These are phyloP conservation scores for Clarias macrocephalus DNA, from an alignment of 2,113 vertebrate genomes.

Conservation along the genomic window DNA sequence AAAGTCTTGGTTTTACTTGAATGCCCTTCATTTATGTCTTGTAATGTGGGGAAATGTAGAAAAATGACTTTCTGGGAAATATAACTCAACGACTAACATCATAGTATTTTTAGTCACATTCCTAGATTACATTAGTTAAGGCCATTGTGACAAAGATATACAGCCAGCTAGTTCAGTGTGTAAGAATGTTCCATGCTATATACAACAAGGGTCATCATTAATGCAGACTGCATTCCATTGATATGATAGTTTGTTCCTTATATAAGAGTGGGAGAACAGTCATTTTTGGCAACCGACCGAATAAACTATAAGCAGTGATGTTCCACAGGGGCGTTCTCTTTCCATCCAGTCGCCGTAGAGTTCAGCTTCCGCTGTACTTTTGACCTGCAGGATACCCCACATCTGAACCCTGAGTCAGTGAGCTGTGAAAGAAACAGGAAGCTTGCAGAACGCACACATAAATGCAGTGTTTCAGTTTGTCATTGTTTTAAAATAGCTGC, in stretches of 20 bases:
- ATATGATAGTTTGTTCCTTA: neutral
- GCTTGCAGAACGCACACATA: neutral
- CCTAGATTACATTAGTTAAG: neutral
- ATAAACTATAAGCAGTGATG: conserved; percentile 14
- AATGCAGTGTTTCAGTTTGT: neutral
- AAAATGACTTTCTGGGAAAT: neutral
- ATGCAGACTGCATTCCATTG: conserved; percentile 4
- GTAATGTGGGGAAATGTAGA: no score
- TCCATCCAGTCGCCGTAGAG: neutral
- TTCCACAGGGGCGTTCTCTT: neutral
- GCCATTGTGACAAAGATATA: neutral
- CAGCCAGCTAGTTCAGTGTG: conserved; percentile 3
- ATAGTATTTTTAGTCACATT: conserved; percentile 28
- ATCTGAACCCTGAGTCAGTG: conserved; percentile 1
- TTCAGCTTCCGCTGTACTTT: neutral
- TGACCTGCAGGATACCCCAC: neutral
- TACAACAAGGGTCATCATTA: neutral
- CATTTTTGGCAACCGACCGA: conserved; percentile 4
- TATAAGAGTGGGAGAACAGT: neutral
- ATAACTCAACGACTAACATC: neutral
- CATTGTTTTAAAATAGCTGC: neutral
- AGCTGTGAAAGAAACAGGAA: conserved; percentile 27
- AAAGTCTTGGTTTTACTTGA: no score
- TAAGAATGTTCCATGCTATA: conserved; percentile 29
- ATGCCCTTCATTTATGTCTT: no score